A percentile compares a stretch with the other conserved stretches of the same genome.
Evolutionary conservation across 2,888 invertebrate species (phyloP).

Genomic region (Vandiemenella viatica): DNA sequence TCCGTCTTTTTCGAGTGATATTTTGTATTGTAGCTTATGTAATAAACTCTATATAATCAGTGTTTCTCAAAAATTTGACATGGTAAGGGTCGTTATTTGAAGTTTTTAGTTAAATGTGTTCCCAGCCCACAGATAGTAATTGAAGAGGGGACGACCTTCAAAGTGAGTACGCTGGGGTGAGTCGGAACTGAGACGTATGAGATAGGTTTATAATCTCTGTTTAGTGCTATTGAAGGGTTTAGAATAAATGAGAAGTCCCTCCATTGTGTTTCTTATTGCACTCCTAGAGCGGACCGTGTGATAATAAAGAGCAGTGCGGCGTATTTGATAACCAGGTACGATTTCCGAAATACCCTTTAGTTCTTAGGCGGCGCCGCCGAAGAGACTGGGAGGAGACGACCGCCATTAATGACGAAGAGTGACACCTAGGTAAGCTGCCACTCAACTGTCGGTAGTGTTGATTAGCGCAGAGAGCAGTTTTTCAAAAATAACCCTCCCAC

Average conservation of each 20-base stretch:
- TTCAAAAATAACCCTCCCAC: constrained; percentile 5
- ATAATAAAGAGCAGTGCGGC: too few relatives aligned
- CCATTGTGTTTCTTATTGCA: too few relatives aligned
- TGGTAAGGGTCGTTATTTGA: too few relatives aligned
- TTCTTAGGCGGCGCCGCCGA: constrained; percentile 11
- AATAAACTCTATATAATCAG: neutral
- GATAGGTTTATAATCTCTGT: neutral
- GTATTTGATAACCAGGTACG: too few relatives aligned
- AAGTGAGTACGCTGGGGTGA: constrained; percentile 7
- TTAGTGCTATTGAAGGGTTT: neutral
- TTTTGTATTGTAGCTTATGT: neutral
- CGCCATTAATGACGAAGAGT: constrained; percentile 19
- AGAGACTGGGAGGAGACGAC: constrained; percentile 15
- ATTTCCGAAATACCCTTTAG: constrained; percentile 9
- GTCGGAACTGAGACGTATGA: constrained; percentile 5
- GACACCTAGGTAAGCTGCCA: constrained; percentile 19
- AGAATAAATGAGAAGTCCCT: neutral
- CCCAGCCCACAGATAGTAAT: constrained; percentile 10
- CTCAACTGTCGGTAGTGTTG: constrained; percentile 16
- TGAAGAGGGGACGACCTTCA: constrained; percentile 16
- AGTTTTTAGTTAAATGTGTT: too few relatives aligned
- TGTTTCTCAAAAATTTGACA: too few relatives aligned
- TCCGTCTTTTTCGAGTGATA: neutral
- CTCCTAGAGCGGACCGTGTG: too few relatives aligned
- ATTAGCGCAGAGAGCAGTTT: constrained; percentile 12